Base-by-base conservation (phyloP, 2,113 vertebrate genomes). In the Piliocolobus tephrosceles region DNA sequence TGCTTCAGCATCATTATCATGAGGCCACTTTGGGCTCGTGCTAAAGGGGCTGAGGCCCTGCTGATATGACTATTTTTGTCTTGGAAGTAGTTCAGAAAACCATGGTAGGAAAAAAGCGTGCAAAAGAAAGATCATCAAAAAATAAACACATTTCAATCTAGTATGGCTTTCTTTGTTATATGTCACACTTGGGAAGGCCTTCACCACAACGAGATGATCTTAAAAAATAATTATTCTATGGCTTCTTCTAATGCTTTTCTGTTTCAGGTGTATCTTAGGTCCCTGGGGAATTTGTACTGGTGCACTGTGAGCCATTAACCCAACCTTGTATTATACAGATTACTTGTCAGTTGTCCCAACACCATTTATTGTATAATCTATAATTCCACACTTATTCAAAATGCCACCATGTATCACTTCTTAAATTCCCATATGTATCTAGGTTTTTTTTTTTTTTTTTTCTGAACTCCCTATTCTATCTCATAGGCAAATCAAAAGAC, bases 51-150 rank as follows among this genome's bases (percentile, higher is more conserved):
- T 38, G 57, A 91, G 88, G 22, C n/a, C 57, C n/a, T 76, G 55
- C 73, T 91, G 72, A 64, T 57, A 85, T 0, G 72, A 87, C 72
- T 93, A 2, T 81, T 91, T 88, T 66, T 52, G 20, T 38, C 70
- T 88, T 95, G 78, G 91, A 95, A 72, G 58, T 30, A 66, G 87
- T 86, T 97, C 91, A 91, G 73, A 92, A 90, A 91, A 72, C 25
- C 22, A 6, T 23, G 30, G 50, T 52, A 35, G 50, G 83, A 35
- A 45, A 91, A 76, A 88, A 88, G 27, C 25, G 83, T 22, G 5
- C 1, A 72, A 64, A 90, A 35, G 73, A 58, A 58, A 72, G 43
- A 80, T 90, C 88, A 75, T 83, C 58, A 83, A 79, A 82, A 94
- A 87, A 40, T 10, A 96, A 95, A 95, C 16, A 8, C 17, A 45